Percentiles rank a stretch among this genome's conserved stretches.
These are phyloP conservation scores for Ophioderma brevispina DNA, from an alignment of 35 echinoderm and acorn worm genomes.

Conservation along the genomic window DNA sequence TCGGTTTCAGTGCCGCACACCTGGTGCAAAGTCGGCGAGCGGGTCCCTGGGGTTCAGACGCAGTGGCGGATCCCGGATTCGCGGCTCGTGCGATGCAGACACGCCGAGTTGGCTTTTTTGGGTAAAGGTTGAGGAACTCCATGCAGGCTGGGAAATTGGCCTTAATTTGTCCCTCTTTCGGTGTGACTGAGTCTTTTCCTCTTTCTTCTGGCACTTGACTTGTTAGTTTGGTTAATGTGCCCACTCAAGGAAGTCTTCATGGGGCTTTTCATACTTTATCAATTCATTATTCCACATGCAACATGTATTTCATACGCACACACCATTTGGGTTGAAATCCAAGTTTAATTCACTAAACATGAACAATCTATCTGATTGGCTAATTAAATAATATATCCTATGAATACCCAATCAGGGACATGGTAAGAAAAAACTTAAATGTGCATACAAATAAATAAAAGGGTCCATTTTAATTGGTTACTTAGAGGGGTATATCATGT, in stretches of 20 bases:
- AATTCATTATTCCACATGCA: neutral
- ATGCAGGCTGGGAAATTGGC: neutral
- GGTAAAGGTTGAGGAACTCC: neutral
- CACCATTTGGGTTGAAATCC: no score
- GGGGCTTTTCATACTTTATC: neutral
- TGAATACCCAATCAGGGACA: no score
- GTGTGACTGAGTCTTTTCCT: neutral
- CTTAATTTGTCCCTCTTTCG: neutral
- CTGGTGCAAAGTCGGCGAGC: neutral
- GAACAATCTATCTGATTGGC: no score
- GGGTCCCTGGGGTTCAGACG: neutral
- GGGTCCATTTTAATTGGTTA: no score
- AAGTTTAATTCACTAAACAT: no score
- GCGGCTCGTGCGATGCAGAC: neutral
- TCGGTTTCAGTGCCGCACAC: neutral
- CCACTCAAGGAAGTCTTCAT: neutral
- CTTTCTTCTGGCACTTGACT: neutral
- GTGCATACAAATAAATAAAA: no score
- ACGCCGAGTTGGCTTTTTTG: neutral
- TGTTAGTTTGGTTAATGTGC: neutral
- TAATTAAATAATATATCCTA: no score
- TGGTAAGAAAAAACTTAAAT: no score
- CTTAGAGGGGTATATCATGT: no score
- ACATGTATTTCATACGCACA: no score
- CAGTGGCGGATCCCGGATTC: neutral